Conservation (phyloP, 2,797 vertebrate genomes). For the Mareca penelope region DNA sequence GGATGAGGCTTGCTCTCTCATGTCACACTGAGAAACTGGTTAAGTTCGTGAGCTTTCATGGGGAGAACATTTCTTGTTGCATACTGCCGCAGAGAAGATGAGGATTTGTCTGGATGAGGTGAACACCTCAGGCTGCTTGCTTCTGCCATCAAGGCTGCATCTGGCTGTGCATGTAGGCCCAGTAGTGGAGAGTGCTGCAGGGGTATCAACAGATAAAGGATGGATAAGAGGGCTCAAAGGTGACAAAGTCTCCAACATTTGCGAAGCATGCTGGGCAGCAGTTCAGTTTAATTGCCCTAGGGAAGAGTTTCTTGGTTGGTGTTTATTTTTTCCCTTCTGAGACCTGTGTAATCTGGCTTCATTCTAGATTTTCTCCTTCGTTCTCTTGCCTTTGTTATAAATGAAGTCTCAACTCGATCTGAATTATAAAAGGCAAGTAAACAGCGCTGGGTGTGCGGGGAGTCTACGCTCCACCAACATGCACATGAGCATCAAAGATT, state of each 20-base stretch:
- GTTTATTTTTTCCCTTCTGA: neutral
- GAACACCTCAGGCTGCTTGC: neutral
- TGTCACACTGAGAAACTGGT: neutral
- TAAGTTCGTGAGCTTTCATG: neutral
- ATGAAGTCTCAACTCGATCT: too few relatives aligned
- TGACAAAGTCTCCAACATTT: neutral
- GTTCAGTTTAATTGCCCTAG: neutral
- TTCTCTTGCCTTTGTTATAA: neutral
- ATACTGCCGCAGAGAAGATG: fast-evolving
- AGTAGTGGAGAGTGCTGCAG: neutral
- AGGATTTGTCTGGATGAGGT: neutral
- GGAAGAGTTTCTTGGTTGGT: neutral
- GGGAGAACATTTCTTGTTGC: neutral
- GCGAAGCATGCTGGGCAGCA: neutral
- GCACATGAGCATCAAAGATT: too few relatives aligned
- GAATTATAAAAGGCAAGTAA: too few relatives aligned
- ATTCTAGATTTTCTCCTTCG: neutral
- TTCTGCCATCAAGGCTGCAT: neutral
- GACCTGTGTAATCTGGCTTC: neutral
- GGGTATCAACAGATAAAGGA: neutral
- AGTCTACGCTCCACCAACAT: too few relatives aligned
- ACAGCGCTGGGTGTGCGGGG: too few relatives aligned
- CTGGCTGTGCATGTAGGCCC: neutral
- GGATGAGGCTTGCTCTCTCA: neutral
- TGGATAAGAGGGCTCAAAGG: neutral